Evolutionary conservation across 2,888 invertebrate genomes (phyloP), one percentile per base, ranked within the genome.

Genomic region (Lucinisca nassula): DNA sequence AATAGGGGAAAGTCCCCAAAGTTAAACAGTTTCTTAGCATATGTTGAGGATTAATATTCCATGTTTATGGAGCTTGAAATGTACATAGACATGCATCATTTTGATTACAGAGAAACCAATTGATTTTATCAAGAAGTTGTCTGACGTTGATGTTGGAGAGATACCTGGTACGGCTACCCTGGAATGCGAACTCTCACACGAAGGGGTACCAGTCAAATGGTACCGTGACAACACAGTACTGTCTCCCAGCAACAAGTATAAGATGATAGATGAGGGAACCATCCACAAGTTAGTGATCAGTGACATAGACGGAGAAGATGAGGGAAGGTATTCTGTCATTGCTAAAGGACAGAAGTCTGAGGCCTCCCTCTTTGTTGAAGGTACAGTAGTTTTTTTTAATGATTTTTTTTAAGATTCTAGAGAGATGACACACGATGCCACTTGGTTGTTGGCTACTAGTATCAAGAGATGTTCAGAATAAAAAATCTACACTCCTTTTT

Each of bases 151-250:
- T 35, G 93, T 95, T 1, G 93, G 92, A 38, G 95, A 94, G 82
- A 92, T 94, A 37, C 95, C 94, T 37, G 91, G 93, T 70, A 94
- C 93, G 6, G 94, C 93, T 27, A 92, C 92, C 12, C 94, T 99
- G 92, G 97, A 97, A 4, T 98, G 99, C 17, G 98, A 98, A 97
- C 97, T 99, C 77, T 98, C 98, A 0, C 97, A 98, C 92, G 97
- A 98, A 79, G 97, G 98, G 74, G 87, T 94, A 12, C 88, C 89
- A n/a, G 94, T 92, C 51, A 91, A 92, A 77, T 95, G 96, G 96
- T 98, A 98, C 96, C 99, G 98, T 96, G 99, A 99, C 95, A 98
- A 98, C 0, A 98, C 98, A 95, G 98, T 98, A 95, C 96, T 99
- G 61, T 98, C 98, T 95, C 91, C 94, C 75, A 90, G 92, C 80